Base-by-base conservation (phyloP, 2,888 invertebrate genomes). In the Drosophila mulleri region DNA sequence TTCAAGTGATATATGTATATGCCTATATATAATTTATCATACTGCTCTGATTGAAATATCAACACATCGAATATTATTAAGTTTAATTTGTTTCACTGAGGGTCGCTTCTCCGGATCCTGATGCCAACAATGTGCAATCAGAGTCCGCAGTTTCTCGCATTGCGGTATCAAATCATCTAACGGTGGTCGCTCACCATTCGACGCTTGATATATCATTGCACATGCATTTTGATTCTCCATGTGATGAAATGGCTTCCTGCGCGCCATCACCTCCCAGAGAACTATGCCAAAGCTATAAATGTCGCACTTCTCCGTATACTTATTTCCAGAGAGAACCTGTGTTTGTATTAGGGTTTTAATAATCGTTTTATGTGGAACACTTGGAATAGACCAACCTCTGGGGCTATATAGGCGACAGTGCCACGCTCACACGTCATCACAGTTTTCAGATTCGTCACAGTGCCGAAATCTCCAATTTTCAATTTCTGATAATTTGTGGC, bases 241-340 rank as follows among this genome's bases (percentile, higher is more conserved):
- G 11, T 73, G 26, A 45, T 72, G 32, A 32, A 63, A 73, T 9
- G 69, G 69, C 20, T 12, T 39, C 50, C 29, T 42, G 8, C 45
- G 35, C 0, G 35, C 20, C 35, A 56, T 16, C n/a, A 62, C 47
- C 16, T 75, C 70, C 62, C 59, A 66, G 0, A 75, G 35, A 3
- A 65, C 23, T 32, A 69, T 69, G 5, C 50, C 74, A 9, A 69
- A 56, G 37, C 74, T 75, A 29, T 23, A 75, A 16, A 69, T 65
- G 18, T 74, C 74, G 29, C 54, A 48, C 29, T 42, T 69, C 1
- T 62, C 58, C 16, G 50, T 44, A 18, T 69, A 74, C 0, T 12
- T 14, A 0, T 3, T 1, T 1, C 26, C 56, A 0, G 0, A 1
- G 0, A 26, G 0, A 41, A 59, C 18, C 59, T 64, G 32, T 16